phyloP scores from a whole-genome alignment of 2,113 vertebrate species.

The Malaclemys terrapin region DNA sequence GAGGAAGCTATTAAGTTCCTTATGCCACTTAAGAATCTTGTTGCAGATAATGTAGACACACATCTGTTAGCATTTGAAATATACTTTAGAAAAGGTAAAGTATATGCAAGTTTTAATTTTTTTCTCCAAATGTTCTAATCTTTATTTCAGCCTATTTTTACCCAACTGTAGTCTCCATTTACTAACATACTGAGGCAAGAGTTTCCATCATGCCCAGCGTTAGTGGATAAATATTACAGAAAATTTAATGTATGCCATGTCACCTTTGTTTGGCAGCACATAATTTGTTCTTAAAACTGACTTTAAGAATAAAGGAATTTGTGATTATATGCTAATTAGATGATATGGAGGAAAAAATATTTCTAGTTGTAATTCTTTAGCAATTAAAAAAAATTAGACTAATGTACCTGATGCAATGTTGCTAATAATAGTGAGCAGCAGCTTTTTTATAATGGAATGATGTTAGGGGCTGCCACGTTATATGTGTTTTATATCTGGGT shows the following conservation, averaged over 20 bases:
- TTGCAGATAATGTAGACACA: constrained; percentile 82
- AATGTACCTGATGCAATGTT: accelerated
- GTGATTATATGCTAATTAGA: neutral
- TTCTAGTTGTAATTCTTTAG: neutral
- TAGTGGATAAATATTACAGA: neutral
- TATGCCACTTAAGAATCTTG: constrained; percentile 84
- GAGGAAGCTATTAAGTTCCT: constrained; percentile 88
- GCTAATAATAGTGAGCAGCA: neutral
- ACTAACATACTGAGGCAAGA: neutral
- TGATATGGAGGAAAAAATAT: neutral
- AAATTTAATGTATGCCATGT: neutral
- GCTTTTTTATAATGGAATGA: neutral
- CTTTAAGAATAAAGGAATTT: accelerated
- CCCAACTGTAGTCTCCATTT: neutral
- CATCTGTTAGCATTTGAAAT: constrained; percentile 87
- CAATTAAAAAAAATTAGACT: neutral
- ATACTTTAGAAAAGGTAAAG: constrained; percentile 87
- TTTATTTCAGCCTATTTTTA: neutral
- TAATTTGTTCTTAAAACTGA: neutral
- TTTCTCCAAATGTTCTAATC: neutral
- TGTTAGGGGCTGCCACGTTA: neutral
- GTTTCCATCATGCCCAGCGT: neutral
- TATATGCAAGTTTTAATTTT: constrained; percentile 23
- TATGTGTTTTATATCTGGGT: neutral
- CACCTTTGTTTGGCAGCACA: neutral